Percentiles rank a stretch among this genome's conserved stretches.
These are phyloP conservation scores for Agapornis roseicollis DNA, from an alignment of 2,113 vertebrate species.

Conservation along the genomic window DNA sequence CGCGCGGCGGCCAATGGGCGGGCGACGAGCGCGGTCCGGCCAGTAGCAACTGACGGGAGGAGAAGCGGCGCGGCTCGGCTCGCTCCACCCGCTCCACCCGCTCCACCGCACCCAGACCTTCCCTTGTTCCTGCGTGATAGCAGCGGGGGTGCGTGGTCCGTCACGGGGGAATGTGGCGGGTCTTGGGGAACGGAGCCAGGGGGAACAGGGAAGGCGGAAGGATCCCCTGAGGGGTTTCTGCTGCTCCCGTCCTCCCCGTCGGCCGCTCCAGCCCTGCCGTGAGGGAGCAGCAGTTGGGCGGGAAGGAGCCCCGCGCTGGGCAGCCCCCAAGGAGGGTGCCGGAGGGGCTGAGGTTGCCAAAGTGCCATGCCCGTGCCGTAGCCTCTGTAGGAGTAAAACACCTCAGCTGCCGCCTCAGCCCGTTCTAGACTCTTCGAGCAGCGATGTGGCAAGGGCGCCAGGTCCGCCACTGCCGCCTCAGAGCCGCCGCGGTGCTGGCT, in stretches of 20 bases:
- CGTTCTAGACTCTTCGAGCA: too few relatives aligned
- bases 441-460: accelerated
- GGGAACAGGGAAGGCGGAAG: neutral
- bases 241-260: too few relatives aligned
- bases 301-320: neutral
- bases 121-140: neutral
- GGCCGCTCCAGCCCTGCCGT: neutral
- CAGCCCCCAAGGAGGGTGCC: accelerated
- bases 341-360: accelerated
- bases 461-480: neutral
- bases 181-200: neutral
- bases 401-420: neutral
- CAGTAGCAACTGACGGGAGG: neutral
- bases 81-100: neutral
- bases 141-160: accelerated
- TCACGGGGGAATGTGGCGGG: neutral
- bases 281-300: neutral
- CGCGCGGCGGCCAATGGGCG: neutral
- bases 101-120: neutral
- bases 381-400: accelerated
- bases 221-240: neutral
- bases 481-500: accelerated
- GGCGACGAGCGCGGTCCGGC: neutral
- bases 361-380: too few relatives aligned
- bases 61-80: neutral